Evolutionary conservation across 2,888 invertebrate genomes (phyloP), one percentile per base, ranked within the genome.

Genomic region (Trachelus tabidus): DNA sequence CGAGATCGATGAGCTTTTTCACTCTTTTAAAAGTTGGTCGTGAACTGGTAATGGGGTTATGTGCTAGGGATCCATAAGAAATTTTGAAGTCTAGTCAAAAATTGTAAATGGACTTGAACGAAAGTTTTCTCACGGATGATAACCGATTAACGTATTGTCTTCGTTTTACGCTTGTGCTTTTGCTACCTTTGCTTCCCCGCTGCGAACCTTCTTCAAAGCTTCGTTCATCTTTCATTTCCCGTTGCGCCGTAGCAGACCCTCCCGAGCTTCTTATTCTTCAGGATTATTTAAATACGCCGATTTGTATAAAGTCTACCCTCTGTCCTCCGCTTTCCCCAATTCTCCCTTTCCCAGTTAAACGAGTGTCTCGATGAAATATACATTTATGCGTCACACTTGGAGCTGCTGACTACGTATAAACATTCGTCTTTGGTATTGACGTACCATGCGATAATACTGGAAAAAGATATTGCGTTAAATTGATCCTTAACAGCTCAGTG

Each of bases 241-340:
- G 56, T 56, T 56, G 56, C 56, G 23, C 23, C 56, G 23, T 9
- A 56, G 23, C 56, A 56, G 56, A 56, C 2, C 23, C 30, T 12
- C 23, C 71, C 11, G 31, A 12, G 69, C 30, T 68, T 3, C 34
- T 34, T 74, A 77, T 74, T 35, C 74, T 40, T 74, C 73, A 34
- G 77, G 73, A 73, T 73, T 77, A 73, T 77, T 77, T 40, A 77
- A 77, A 77, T 77, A 12, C 35, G 37, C 11, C 77, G 73, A 77
- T 74, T 77, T 73, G 76, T 74, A 76, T 31, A 71, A 33, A 37
- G 73, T 74, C 23, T 35, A 12, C 35, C n/a, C 31, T 12, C 68
- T 73, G 40, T n/a, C 34, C 69, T 37, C 33, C n/a, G 4, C 40
- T 15, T 40, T 40, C 15, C 15, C 15, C 15, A 1, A 15, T 40